A percentile compares a stretch with the other conserved stretches of the same genome.
These are phyloP conservation scores for Crotalus horridus DNA, from an alignment of 2,113 vertebrate genomes.

Conservation along the genomic window DNA sequence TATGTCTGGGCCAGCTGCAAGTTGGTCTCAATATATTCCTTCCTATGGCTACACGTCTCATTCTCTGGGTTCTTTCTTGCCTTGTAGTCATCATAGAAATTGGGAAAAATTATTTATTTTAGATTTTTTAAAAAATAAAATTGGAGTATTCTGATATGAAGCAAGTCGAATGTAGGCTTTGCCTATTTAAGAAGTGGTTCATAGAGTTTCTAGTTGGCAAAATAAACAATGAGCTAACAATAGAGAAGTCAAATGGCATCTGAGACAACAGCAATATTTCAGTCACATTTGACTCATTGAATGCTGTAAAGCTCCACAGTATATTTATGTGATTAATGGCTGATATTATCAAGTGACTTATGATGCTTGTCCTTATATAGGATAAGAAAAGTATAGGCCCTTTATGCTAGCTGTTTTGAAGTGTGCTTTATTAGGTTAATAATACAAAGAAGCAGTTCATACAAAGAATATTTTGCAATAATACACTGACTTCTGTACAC, in stretches of 20 bases:
- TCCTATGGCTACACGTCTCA: background rate
- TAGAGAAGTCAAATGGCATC: slow-evolving; percentile 23
- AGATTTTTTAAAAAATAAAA: background rate
- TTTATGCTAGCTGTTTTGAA: background rate
- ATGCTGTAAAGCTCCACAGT: slow-evolving; percentile 4
- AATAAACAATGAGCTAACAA: slow-evolving; percentile 24
- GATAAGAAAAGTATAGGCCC: background rate
- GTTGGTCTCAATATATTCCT: background rate
- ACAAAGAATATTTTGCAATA: background rate
- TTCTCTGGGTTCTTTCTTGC: background rate
- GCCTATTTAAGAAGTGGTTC: slow-evolving; percentile 34
- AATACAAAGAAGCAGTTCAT: background rate
- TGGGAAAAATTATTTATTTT: background rate
- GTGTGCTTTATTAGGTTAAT: background rate
- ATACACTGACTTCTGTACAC: background rate
- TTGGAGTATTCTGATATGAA: background rate
- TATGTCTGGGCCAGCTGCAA: background rate
- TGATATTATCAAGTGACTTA: background rate
- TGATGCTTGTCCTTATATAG: background rate
- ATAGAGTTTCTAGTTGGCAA: slow-evolving; percentile 38
- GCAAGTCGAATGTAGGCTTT: background rate
- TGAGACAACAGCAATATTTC: background rate
- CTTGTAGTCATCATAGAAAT: background rate
- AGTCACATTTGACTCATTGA: slow-evolving; percentile 29
- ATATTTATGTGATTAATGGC: background rate